Conservation (phyloP, 2,888 invertebrate genomes). For the Ctenicera cuprea region DNA sequence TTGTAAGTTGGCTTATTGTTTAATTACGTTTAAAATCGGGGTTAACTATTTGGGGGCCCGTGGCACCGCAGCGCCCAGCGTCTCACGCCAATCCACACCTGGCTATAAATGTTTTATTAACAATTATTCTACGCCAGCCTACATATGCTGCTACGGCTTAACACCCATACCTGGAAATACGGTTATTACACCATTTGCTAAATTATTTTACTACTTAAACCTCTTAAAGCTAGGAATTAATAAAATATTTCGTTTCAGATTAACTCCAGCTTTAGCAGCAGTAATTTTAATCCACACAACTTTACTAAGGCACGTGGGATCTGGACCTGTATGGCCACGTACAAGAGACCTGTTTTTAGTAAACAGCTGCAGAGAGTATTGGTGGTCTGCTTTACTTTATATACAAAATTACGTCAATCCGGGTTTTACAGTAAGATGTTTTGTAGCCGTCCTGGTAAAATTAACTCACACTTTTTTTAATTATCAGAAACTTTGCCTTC, state of each 20-base stretch:
- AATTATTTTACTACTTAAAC: too few species aligned
- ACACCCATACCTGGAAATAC: too few species aligned
- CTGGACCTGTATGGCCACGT: constrained; percentile 74
- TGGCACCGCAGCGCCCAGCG: too few species aligned
- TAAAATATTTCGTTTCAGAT: constrained; percentile 62
- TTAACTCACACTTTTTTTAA: neutral
- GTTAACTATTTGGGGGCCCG: too few species aligned
- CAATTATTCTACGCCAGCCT: too few species aligned
- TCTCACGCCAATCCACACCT: too few species aligned
- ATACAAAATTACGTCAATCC: constrained; percentile 69
- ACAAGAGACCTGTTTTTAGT: constrained; percentile 57
- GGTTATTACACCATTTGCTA: too few species aligned
- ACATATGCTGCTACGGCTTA: too few species aligned
- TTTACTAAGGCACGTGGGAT: constrained; percentile 71
- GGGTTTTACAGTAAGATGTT: constrained; percentile 60
- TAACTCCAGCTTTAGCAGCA: constrained; percentile 74
- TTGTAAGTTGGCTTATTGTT: too few species aligned
- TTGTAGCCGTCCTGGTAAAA: neutral
- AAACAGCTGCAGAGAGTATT: constrained; percentile 65
- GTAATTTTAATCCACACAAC: constrained; percentile 72
- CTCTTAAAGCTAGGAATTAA: too few species aligned
- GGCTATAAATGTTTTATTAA: too few species aligned
- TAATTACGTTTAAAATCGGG: too few species aligned
- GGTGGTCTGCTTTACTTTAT: constrained; percentile 71
- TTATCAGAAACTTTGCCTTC: neutral